Evolutionary conservation across 2,888 invertebrate genomes (phyloP), one percentile per base, ranked within the genome.

Genomic region (Synanthedon myopaeformis): DNA sequence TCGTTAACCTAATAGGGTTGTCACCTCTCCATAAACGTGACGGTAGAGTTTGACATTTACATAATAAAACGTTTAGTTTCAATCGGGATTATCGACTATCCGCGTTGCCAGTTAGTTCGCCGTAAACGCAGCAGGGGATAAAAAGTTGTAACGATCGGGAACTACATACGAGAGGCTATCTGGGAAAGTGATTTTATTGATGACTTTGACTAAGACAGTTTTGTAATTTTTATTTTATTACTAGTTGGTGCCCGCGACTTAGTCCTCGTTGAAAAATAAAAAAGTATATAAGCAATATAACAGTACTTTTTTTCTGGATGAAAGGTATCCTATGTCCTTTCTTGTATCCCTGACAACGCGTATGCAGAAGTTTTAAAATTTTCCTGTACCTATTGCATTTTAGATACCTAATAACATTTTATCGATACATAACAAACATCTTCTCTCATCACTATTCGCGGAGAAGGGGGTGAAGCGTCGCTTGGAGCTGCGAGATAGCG

Each of bases 401-500:
- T 17, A 17, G 1, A 2, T 17, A 17, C 2, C 17, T 42, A 35
- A 41, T 13, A 17, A 35, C 14, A 35, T 51, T 48, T 42, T 52
- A 59, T 65, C 70, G 70, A 68, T 59, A 69, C n/a, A 13, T 13
- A 11, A 12, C 13, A 13, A 45, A 71, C 73, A 75, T 72, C 62
- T 58, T 19, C 49, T 13, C 61, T 55, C 76, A 66, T 54, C 77
- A 62, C 74, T 74, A 63, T 48, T 49, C 51, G 57, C 59, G 62
- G 62, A 64, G 83, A 82, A 83, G 82, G 84, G 85, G 84, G 85
- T 82, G 83, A 81, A 73, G 76, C 79, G 81, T 70, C 83, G 83
- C 84, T 83, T 85, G 85, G 85, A 78, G 81, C 81, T 70, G 81
- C 69, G 83, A 81, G 86, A 86, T 86, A 87, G 76, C 77, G 69